Evolutionary conservation across 2,888 invertebrate species (phyloP), one percentile per base, ranked within the genome.

Genomic region (Unio pictorum): DNA sequence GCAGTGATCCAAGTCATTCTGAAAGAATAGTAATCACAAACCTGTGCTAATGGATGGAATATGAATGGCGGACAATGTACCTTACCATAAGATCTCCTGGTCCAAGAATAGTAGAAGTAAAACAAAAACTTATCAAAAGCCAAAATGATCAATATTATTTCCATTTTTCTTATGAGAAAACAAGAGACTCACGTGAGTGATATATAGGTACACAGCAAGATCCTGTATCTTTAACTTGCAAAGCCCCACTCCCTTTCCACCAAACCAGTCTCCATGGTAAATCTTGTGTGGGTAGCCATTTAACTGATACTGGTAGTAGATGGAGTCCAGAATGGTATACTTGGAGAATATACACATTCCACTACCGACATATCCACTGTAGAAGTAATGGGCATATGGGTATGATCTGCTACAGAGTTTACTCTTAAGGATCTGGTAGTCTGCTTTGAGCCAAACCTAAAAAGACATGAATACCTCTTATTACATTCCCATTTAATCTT

Each of bases 191-290:
- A 97, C 96, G 93, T 99, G 99, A 78, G 97, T 95, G 80, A 95
- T 94, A 90, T 98, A 99, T 71, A 99, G 91, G 90, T 98, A 95
- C 67, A 99, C 91, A 66, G 92, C 92, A 62, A 85, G 68, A 80
- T 93, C 93, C 54, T 93, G 92, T 72, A 85, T 68, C n/a, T 77
- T 67, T 7, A 89, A 72, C 63, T 81, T 83, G 61, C 85, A 89
- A 69, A 92, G 79, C 4, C 91, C 91, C 23, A 88, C 84, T 23
- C 89, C 97, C 92, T 99, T 99, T 6, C 98, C 98, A 58, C 97
- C 98, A 91, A 97, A 99, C 99, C 99, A 99, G 90, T 99, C 99
- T 0, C 97, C 99, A 89, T 99, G 99, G 77, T 96, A 95, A 74
- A 98, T 91, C 91, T 96, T 95, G 91, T 98, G 95, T 61, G 97